Evolutionary conservation across 2,113 vertebrate genomes (phyloP), one percentile per base, ranked within the genome.

Genomic region (Isichthys henryi): DNA sequence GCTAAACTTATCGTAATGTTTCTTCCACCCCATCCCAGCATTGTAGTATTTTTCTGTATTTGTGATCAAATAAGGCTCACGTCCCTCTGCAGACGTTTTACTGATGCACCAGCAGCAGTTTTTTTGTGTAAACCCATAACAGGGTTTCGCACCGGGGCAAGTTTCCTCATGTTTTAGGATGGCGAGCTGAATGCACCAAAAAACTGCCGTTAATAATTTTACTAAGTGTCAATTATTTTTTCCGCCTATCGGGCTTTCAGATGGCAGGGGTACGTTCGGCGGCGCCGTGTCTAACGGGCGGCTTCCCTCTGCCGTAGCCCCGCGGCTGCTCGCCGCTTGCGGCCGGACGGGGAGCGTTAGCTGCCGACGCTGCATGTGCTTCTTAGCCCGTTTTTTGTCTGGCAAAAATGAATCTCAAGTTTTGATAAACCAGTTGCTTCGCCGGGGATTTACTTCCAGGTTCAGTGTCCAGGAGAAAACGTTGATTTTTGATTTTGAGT

Each of bases 291-390:
- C 92, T 94, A 93, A 92, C 88, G 85, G 92, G 92, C 91, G 92
- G 92, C 88, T 91, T 92, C 92, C 92, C 91, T 92, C 94, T 93
- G 91, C 95, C 95, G 95, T 94, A 93, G 92, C 91, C 94, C 94
- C n/a, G n/a, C n/a, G 91, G 89, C 77, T 89, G 89, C 90, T 91
- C 89, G 10, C 62, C 13, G 62, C 62, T 13, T 11, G 9, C 90
- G 93, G 94, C 93, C 92, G 92, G 94, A 93, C 93, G 89, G 87
- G 92, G 19, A 45, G 88, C 88, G 62, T 23, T 88, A 89, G 53
- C 74, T 90, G 89, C 91, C 89, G 90, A 88, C 62, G 87, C 82
- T 48, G 39, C 82, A 6, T 91, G 90, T 74, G 90, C 91, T 27
- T 35, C 15, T 43, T n/a, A 19, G 74, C 35, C 74, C 31, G 15